Percentiles rank a stretch among this genome's conserved stretches.
phyloP scores from a whole-genome alignment of 2,797 vertebrate species.

The Lacerta viridis region DNA sequence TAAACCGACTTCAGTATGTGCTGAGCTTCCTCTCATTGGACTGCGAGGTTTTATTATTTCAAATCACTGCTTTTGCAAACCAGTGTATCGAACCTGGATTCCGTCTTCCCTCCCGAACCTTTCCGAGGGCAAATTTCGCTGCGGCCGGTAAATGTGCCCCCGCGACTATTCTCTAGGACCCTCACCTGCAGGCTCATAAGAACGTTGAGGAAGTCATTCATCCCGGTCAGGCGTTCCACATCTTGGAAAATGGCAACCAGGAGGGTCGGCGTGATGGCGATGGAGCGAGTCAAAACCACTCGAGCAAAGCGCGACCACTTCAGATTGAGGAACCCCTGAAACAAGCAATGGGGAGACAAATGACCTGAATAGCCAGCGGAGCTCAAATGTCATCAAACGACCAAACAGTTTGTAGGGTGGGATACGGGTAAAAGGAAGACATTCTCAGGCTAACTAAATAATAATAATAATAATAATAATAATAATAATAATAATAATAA shows the following conservation, averaged over 20 bases:
- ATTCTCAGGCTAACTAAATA: not conserved
- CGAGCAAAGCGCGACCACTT: conserved; percentile 93
- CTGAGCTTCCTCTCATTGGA: not conserved
- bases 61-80: not conserved
- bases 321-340: conserved; percentile 93
- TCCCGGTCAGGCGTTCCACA: conserved; percentile 90
- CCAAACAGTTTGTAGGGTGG: fast-evolving
- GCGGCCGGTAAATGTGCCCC: not conserved
- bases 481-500: too few species aligned
- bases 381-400: fast-evolving
- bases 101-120: not conserved
- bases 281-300: conserved; percentile 93
- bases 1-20: not conserved
- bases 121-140: not conserved
- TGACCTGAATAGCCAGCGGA: not conserved
- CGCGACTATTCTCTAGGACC: not conserved
- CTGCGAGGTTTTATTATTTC: not conserved
- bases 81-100: not conserved
- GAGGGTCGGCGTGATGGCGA: conserved; percentile 92
- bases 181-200: conserved; percentile 96
- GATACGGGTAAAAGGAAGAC: not conserved
- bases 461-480: too few species aligned
- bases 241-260: conserved; percentile 95
- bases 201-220: conserved; percentile 98
- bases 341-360: not conserved